A percentile compares a stretch with the other conserved stretches of the same genome.
Evolutionary conservation across 2,888 invertebrate genomes (phyloP).

Genomic region (Xanthorhoe spadicearia): DNA sequence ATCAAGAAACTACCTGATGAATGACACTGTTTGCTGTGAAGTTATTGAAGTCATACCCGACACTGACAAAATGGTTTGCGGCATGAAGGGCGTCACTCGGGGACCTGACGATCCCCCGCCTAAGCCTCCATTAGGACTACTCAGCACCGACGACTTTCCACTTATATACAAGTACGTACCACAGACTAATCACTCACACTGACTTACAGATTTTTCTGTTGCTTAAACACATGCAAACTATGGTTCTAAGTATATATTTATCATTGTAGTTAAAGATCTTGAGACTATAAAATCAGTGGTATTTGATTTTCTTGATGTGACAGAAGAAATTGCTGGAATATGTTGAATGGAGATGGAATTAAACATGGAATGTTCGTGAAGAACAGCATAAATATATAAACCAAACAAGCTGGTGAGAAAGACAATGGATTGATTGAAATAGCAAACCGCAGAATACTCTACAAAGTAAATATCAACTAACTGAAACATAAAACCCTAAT

Average conservation of each 20-base stretch:
- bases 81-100: conserved; percentile 92
- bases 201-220: conserved; percentile 64
- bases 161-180: conserved; percentile 92
- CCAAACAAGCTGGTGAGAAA: conserved; percentile 8
- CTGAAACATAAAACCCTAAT: neutral
- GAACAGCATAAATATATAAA: conserved; percentile 9
- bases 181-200: conserved; percentile 57
- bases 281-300: conserved; percentile 67
- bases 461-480: neutral
- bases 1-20: conserved; percentile 90
- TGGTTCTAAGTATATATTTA: conserved; percentile 67
- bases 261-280: conserved; percentile 60
- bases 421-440: conserved; percentile 15
- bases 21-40: conserved; percentile 95
- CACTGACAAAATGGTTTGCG: conserved; percentile 93
- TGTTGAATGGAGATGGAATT: conserved; percentile 26
- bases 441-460: conserved; percentile 17
- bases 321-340: conserved; percentile 28
- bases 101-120: conserved; percentile 88
- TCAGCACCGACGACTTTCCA: conserved; percentile 92
- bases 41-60: conserved; percentile 94
- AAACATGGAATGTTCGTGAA: conserved; percentile 25
- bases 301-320: conserved; percentile 53
- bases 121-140: conserved; percentile 91
- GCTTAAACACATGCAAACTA: conserved; percentile 56